Base-by-base conservation (phyloP, 2,797 vertebrate species). In the Limosa lapponica region DNA sequence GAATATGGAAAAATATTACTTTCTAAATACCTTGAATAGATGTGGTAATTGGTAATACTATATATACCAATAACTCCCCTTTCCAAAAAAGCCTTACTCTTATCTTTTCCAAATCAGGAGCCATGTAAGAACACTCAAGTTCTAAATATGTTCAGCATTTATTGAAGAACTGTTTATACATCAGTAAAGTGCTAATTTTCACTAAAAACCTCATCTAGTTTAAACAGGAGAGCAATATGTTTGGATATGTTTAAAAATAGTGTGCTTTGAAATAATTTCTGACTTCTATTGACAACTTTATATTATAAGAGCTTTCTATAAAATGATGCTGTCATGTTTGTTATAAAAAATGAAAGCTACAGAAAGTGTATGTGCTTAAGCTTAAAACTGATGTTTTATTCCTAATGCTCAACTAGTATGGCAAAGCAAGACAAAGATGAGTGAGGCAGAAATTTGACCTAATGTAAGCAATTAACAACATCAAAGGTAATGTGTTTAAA, bases 401-500 rank as follows among this genome's bases (percentile, higher is more conserved):
- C 43, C 65, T 89, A 72, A 16, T 22, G 74, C 41, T 89, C 72
- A 59, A 57, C 17, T 28, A 58, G 10, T 16, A 73, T 22, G 43
- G 48, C 70, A 97, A 96, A 77, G 17, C 41, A 95, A 62, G 85
- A 86, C 54, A 67, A 70, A 5, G 24, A 78, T 49, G 12, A 91
- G 25, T 30, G 44, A 82, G 43, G 51, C 6, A 66, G 25, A 34
- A 92, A 83, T 77, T 64, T 95, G 83, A 97, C 51, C 86, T 88
- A 97, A 94, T 72, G 66, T 66, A 64, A 93, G 64, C 57, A 85
- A 96, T 89, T 92, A 94, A 82, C 73, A 81, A 71, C 75, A 92
- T 67, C n/a, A 87, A 96, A 97, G 97, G 71, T 82, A 93, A 96
- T 37, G 64, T 75, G 59, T 77, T 94, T 82, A 93, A 94, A 96